phyloP scores from a whole-genome alignment of 2,888 invertebrate species.

The Lydus trimaculatus region DNA sequence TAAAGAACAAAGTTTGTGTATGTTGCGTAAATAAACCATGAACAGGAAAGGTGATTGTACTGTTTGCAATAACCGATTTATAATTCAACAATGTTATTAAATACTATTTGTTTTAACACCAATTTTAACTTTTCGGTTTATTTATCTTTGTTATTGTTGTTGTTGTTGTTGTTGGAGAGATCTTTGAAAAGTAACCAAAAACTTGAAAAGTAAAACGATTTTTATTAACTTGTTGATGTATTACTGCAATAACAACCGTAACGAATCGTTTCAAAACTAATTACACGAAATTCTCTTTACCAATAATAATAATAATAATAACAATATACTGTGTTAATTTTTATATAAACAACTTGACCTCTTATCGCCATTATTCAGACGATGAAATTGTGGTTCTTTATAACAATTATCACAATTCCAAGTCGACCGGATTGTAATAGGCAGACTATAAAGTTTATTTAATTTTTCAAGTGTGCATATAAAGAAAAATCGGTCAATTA shows the following conservation, averaged over 20 bases:
- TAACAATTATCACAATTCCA: too few relatives aligned
- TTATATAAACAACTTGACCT: too few relatives aligned
- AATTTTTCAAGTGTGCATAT: too few relatives aligned
- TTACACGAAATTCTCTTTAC: not conserved
- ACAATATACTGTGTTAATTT: not conserved
- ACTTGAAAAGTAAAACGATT: not conserved
- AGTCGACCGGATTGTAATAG: not conserved
- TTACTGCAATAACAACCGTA: not conserved
- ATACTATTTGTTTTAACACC: slow-evolving; percentile 25
- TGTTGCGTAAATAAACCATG: slow-evolving; percentile 22
- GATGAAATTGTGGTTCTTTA: too few relatives aligned
- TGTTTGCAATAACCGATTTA: not conserved
- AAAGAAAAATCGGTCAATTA: not conserved
- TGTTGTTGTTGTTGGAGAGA: not conserved
- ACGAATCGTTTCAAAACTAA: not conserved
- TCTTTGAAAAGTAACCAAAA: not conserved
- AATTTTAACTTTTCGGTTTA: slow-evolving; percentile 18
- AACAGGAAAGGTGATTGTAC: slow-evolving; percentile 23
- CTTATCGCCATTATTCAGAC: too few relatives aligned
- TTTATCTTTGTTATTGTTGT: slow-evolving; percentile 2
- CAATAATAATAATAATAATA: not conserved
- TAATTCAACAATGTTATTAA: slow-evolving; percentile 23
- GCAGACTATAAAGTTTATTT: not conserved
- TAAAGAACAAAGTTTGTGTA: slow-evolving; percentile 17
- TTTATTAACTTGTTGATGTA: not conserved